These are phyloP conservation scores for Tethea ocularis DNA, from an alignment of 2,888 invertebrate species.

Conservation along the genomic window DNA sequence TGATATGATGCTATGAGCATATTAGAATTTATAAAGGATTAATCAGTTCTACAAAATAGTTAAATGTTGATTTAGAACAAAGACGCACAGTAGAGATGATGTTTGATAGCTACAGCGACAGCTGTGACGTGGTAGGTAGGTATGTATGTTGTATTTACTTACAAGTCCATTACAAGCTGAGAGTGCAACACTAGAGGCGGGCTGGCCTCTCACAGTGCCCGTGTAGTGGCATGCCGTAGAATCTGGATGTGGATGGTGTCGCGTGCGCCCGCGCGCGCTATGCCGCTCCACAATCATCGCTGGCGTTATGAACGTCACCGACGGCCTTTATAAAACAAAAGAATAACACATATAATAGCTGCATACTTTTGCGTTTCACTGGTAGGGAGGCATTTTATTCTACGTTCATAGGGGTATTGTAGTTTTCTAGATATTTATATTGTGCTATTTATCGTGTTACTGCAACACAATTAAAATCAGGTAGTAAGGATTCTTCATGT, in stretches of 20 bases:
- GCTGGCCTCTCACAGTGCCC: conserved; percentile 88
- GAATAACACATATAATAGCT: neutral
- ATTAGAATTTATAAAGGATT: too few relatives aligned
- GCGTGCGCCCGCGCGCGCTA: conserved; percentile 74
- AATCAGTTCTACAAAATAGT: too few relatives aligned
- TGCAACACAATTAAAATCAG: too few relatives aligned
- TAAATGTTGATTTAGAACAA: neutral
- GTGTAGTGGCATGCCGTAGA: conserved; percentile 90
- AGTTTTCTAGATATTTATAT: too few relatives aligned
- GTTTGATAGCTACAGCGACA: neutral
- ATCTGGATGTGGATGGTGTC: conserved; percentile 74
- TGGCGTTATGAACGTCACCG: conserved; percentile 87
- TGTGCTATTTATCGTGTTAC: too few relatives aligned
- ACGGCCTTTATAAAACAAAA: conserved; percentile 77
- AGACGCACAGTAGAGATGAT: neutral
- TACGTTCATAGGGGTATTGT: too few relatives aligned
- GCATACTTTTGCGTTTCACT: neutral
- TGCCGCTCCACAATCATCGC: conserved; percentile 89
- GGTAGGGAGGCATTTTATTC: too few relatives aligned
- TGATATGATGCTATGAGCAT: neutral
- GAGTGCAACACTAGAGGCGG: conserved; percentile 88
- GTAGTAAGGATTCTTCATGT: too few relatives aligned
- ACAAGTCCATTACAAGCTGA: conserved; percentile 94
- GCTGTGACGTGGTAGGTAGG: neutral
- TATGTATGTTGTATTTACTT: conserved; percentile 68